Base-by-base conservation (phyloP, 2,888 invertebrate species). In the Stenchaetothrips biformis region DNA sequence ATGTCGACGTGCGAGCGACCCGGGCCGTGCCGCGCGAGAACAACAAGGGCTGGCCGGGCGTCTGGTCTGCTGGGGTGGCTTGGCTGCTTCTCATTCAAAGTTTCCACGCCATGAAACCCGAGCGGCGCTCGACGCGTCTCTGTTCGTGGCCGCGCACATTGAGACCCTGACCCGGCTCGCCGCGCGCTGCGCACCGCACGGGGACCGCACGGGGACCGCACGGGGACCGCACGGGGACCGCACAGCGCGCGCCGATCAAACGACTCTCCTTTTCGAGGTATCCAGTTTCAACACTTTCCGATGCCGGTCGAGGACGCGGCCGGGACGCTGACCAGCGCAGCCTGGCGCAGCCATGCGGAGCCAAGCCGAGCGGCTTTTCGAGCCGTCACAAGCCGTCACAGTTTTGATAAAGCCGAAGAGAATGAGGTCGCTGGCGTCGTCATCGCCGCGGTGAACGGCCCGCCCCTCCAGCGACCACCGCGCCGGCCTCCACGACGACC, bases 41-140 rank as follows among this genome's bases (percentile, higher is more conserved):
- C 21, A 25, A 25, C 21, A 21, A 11, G 53, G 53, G 53, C 53
- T 13, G 53, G 53, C 53, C 4, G 53, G 11, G 53, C 53, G 53
- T 13, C 53, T 18, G 53, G 53, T 11, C 53, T 18, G 53, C 13
- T 11, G 53, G 16, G 16, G 53, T 53, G 8, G 16, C 53, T 18
- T 53, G 13, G 37, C 37, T 37, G 37, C 37, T 13, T 59, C 59
- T 18, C 59, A 59, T 37, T 37, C 37, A 59, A 59, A 59, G 59
- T 59, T 59, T 59, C 59, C 59, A 59, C 67, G 67, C 25, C 25
- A 25, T 74, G 67, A 74, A 21, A 74, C 67, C 21, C 67, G 67
- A 74, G 67, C 67, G 11, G 67, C 2, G 8, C n/a, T 25, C 67
- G 11, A 21, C 2, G 53, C 53, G 53, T 13, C 13, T 13, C 53